Base-by-base conservation (phyloP, 1,140 invertebrate genomes). In the Sycobia sp. region DNA sequence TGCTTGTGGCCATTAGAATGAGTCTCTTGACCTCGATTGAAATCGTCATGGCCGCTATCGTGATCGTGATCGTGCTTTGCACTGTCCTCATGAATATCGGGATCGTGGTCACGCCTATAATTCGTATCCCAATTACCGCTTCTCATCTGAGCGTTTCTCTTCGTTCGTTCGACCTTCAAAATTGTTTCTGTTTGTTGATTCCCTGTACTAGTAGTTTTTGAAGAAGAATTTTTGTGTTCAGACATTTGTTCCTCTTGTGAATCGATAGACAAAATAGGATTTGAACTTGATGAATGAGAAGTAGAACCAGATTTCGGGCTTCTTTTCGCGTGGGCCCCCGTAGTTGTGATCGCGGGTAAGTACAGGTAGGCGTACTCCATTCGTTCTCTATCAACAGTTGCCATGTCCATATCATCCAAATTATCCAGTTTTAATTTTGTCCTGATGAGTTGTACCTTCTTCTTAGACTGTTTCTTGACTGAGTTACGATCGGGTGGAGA, bases 401-500 rank as follows among this genome's bases (percentile, higher is more conserved):
- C 88, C 81, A 88, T 87, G 2, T 87, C 83, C 76, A 86, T 82
- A 25, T 82, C 76, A 18, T 84, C 78, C 2, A 73, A 61, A 4
- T 80, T 67, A 11, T 78, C 76, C 0, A 68, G 44, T 20, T 68
- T 66, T 1, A 61, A 18, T 57, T 72, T 68, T 7, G 49, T 65
- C 13, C 49, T 58, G 39, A 25, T 14, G 58, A 29, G 43, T 72
- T 54, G 69, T 67, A 67, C 67, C 76, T 84, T 57, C 79, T 66
- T 75, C 78, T 76, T 70, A 76, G 81, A 29, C 76, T 78, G 70
- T 67, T 81, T 69, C 78, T 83, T 75, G 78, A 76, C 36, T 66
- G 76, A 11, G 76, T 72, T 58, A 32, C 79, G 82, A 68, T 88
- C 86, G 1, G 83, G 82, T 3, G 88, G 87, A 7, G 89, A 90